Conservation (phyloP, 1,140 invertebrate species). For the Drosophila equinoxialis region DNA sequence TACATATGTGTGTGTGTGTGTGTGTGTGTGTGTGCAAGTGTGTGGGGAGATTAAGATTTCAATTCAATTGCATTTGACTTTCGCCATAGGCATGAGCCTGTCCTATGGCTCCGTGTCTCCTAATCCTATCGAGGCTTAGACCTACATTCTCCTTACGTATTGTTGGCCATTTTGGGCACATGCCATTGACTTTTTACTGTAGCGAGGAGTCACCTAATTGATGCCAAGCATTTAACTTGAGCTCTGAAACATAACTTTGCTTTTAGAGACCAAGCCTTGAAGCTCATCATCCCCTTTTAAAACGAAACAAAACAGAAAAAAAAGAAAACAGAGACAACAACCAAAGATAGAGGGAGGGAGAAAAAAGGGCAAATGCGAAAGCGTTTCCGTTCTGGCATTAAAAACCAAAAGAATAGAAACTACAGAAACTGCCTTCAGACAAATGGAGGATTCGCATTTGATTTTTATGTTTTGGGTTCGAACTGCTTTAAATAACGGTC, state of each 20-base stretch:
- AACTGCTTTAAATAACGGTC: neutral
- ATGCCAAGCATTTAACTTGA: constrained; percentile 54
- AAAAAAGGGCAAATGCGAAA: neutral
- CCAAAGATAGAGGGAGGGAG: too few relatives aligned
- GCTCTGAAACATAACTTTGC: constrained; percentile 54
- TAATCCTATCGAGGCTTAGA: constrained; percentile 7
- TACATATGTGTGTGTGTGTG: neutral
- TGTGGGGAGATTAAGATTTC: constrained; percentile 14
- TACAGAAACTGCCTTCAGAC: neutral
- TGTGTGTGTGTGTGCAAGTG: neutral
- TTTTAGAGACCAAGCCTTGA: constrained; percentile 41
- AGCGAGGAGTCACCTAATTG: constrained; percentile 45
- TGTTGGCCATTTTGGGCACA: neutral
- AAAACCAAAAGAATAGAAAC: neutral
- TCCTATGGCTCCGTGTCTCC: neutral
- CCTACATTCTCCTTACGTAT: neutral
- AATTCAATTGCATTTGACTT: constrained; percentile 9
- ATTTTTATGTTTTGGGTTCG: constrained; percentile 3
- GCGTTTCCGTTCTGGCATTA: neutral
- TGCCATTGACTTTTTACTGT: constrained; percentile 51
- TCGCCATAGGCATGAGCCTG: neutral
- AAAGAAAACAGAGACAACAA: neutral
- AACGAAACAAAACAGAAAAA: neutral
- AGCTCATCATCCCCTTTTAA: constrained; percentile 11
- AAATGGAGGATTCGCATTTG: neutral